These are phyloP conservation scores for Phalanger gymnotis DNA, from an alignment of 2,797 vertebrate species.

Conservation along the genomic window DNA sequence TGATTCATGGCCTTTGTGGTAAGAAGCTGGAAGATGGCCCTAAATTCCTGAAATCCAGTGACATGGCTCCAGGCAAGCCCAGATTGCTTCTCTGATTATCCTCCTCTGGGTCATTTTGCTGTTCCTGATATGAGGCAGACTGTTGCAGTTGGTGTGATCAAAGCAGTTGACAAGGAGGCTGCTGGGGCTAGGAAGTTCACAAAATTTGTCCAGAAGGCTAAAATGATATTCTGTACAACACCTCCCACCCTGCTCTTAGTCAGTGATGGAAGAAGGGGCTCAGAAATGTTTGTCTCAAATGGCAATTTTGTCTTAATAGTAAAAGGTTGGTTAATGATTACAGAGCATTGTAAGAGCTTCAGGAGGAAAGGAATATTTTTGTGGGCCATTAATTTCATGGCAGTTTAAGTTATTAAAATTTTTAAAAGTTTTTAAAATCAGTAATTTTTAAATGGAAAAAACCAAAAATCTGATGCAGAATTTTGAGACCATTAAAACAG, in stretches of 20 bases:
- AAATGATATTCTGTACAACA: slow-evolving; percentile 84
- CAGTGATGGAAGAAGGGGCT: slow-evolving; percentile 88
- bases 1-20: slow-evolving; percentile 90
- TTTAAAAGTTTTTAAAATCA: slow-evolving; percentile 85
- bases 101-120: too few relatives aligned
- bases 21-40: slow-evolving; percentile 96
- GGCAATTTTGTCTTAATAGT: slow-evolving; percentile 92
- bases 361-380: slow-evolving; percentile 90
- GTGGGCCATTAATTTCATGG: slow-evolving; percentile 85
- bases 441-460: too few relatives aligned
- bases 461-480: slow-evolving; percentile 89
- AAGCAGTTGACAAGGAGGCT: too few relatives aligned
- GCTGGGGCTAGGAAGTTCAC: too few relatives aligned
- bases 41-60: slow-evolving; percentile 93
- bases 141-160: too few relatives aligned
- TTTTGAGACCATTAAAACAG: slow-evolving; percentile 86
- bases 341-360: slow-evolving; percentile 96
- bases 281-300: slow-evolving; percentile 89
- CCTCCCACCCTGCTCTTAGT: slow-evolving; percentile 89
- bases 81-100: slow-evolving; percentile 92
- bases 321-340: slow-evolving; percentile 94
- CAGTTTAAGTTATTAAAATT: slow-evolving; percentile 91
- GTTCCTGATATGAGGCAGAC: too few relatives aligned
- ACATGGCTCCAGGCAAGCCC: slow-evolving; percentile 95
- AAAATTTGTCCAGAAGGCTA: too few relatives aligned